Evolutionary conservation across 30 jellyfish, hydroid and myxozoan species (phyloP).

Genomic region (Rhopilema esculentum): DNA sequence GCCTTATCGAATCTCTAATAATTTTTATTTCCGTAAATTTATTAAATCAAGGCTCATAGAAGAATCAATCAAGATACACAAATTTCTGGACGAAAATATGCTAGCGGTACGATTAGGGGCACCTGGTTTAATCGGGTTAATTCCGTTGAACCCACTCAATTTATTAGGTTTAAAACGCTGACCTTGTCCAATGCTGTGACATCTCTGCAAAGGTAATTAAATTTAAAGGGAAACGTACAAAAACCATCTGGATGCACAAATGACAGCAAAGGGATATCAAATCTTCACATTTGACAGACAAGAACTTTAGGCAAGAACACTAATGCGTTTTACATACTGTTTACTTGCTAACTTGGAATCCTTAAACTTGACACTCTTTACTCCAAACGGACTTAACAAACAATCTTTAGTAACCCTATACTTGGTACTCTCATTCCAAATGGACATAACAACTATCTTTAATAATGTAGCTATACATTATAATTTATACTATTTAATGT

Average conservation of each 20-base stretch:
- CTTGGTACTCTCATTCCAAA: too few species aligned
- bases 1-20: neutral
- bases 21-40: neutral
- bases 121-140: neutral
- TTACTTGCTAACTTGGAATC: too few species aligned
- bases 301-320: too few species aligned
- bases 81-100: neutral
- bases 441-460: too few species aligned
- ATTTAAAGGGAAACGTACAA: neutral
- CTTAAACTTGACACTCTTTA: too few species aligned
- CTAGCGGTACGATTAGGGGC: neutral
- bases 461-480: too few species aligned
- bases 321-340: too few species aligned
- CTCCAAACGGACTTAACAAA: too few species aligned
- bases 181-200: neutral
- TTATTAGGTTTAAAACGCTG: neutral
- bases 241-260: neutral
- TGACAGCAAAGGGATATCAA: neutral
- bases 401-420: too few species aligned
- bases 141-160: neutral
- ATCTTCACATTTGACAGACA: neutral
- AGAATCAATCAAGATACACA: neutral
- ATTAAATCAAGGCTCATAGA: neutral
- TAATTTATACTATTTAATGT: too few species aligned
- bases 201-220: neutral